Base-by-base conservation (phyloP, 2,888 invertebrate genomes). In the Patella depressa region DNA sequence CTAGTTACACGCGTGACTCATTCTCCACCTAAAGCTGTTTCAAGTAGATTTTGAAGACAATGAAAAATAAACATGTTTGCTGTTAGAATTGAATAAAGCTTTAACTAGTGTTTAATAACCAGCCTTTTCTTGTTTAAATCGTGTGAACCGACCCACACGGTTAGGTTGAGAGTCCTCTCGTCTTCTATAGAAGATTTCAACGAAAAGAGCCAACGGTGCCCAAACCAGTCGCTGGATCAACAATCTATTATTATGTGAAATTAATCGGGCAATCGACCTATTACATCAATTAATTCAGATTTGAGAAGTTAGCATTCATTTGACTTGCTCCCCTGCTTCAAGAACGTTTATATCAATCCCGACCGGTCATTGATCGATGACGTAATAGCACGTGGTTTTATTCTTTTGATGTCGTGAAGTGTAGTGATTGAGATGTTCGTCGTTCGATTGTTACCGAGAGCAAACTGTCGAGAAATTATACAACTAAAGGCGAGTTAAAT, bases 251-350 rank as follows among this genome's bases (percentile, higher is more conserved):
- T 55, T 75, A 71, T 70, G 55, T 71, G 75, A 75, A 75, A 75
- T 75, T 75, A 75, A 75, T 75, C 71, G 75, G 75, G 70, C 75
- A 75, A 75, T 75, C 75, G 75, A 75, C 75, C 71, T 71, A 75
- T 75, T 75, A 75, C 70, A 70, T 71, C 75, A 71, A 70, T 75
- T 75, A 75, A 75, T 75, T 75, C 75, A 75, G 71, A 75, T 75
- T 71, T 69, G 45, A 71, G 71, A 75, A 71, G 70, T 75, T 75
- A 71, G 75, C 24, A 71, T 75, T 75, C 71, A 71, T 70, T 65
- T 65, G 65, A 65, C 65, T 65, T 65, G 65, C 65, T 65, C 14
- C 65, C 19, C 19, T 24, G 45, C 65, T 65, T 24, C 65, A 24
- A 65, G 19, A 12, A 65, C 24, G 19, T 24, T 65, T 65, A 24